Evolutionary conservation across 2,113 vertebrate genomes (phyloP).

Genomic region (Mustelus asterias): DNA sequence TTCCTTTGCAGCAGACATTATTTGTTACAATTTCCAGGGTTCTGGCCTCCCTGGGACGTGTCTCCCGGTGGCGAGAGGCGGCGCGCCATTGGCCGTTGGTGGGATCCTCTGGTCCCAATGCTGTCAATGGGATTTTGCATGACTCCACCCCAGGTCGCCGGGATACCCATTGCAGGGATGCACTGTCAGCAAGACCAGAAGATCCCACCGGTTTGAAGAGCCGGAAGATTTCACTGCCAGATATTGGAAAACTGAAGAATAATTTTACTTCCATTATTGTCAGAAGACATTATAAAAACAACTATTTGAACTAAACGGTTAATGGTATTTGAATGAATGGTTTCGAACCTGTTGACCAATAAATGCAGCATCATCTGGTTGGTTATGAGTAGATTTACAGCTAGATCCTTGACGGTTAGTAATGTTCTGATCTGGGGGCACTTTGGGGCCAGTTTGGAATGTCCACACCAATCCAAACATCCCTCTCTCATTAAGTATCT

Average conservation of each 20-base stretch:
- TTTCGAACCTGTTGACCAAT: background rate
- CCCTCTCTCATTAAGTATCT: background rate
- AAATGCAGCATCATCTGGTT: background rate
- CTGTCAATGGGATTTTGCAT: too few relatives aligned
- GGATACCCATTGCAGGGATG: too few relatives aligned
- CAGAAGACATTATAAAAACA: background rate
- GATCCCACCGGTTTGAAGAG: too few relatives aligned
- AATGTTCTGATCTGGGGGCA: background rate
- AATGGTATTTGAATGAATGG: background rate
- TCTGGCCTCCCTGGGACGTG: too few relatives aligned
- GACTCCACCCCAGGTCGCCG: too few relatives aligned
- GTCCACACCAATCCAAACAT: background rate
- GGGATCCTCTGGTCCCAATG: too few relatives aligned
- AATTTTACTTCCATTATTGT: background rate
- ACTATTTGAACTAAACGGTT: background rate
- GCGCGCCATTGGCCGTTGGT: too few relatives aligned
- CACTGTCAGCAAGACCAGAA: too few relatives aligned
- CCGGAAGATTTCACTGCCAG: too few relatives aligned
- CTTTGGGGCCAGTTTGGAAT: background rate
- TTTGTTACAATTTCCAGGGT: background rate
- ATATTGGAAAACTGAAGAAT: too few relatives aligned
- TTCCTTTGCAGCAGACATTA: background rate
- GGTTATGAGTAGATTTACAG: background rate
- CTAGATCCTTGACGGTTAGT: background rate
- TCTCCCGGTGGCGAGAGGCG: too few relatives aligned